phyloP scores from a whole-genome alignment of 2,797 vertebrate genomes.

The Urophycis tenuis region DNA sequence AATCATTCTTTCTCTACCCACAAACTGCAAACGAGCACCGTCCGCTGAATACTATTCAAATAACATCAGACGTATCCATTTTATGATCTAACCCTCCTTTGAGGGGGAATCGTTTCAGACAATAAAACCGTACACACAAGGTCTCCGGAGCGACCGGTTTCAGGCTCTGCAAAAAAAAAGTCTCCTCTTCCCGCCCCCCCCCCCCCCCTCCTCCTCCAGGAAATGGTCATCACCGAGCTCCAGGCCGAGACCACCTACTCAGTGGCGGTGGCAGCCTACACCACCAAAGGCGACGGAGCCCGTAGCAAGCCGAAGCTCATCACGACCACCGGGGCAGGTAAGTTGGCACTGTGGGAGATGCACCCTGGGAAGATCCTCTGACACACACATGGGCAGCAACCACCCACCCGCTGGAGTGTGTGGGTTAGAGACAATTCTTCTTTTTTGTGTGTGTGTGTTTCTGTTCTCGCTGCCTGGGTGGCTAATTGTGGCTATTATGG shows the following conservation, averaged over 20 bases:
- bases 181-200: not conserved
- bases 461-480: not conserved
- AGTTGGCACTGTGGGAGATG: not conserved
- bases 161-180: not conserved
- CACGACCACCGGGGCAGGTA: slow-evolving; percentile 97
- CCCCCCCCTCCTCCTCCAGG: slow-evolving; percentile 68
- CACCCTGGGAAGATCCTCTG: not conserved
- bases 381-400: not conserved
- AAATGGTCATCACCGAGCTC: slow-evolving; percentile 92
- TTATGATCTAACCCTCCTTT: not conserved
- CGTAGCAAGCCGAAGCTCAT: slow-evolving; percentile 95
- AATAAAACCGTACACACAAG: not conserved
- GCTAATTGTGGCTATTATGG: slow-evolving; percentile 3
- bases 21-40: not conserved
- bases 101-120: not conserved
- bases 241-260: slow-evolving; percentile 95
- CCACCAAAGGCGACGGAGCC: slow-evolving; percentile 96
- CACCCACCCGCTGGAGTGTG: not conserved
- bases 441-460: no score
- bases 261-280: slow-evolving; percentile 94
- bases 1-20: not conserved
- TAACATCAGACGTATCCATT: not conserved
- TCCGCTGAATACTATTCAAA: not conserved
- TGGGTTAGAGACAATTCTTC: not conserved
- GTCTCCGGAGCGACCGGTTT: not conserved